These are phyloP conservation scores for Pararge aegeria DNA, from an alignment of 1,140 invertebrate species.

Conservation along the genomic window DNA sequence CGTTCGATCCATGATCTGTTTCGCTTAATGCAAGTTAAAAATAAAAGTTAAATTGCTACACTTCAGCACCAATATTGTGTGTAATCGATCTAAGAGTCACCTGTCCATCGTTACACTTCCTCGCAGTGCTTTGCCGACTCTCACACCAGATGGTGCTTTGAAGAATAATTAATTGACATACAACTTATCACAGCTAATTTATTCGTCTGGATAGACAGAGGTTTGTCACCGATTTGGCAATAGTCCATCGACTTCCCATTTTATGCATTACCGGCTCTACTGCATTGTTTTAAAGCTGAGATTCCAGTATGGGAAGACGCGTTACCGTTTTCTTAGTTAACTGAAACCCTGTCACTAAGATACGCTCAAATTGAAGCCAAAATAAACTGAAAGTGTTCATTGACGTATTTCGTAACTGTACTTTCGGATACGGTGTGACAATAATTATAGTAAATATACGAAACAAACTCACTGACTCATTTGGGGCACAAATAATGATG, in stretches of 20 bases:
- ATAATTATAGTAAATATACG: constrained; percentile 53
- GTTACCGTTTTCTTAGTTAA: constrained; percentile 55
- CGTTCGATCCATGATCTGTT: too few relatives aligned
- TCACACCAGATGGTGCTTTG: constrained; percentile 75
- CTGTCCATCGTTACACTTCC: constrained; percentile 58
- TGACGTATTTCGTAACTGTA: constrained; percentile 68
- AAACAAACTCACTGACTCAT: constrained; percentile 32
- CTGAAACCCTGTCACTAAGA: constrained; percentile 60
- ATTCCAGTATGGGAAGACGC: constrained; percentile 9
- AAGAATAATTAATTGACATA: constrained; percentile 80
- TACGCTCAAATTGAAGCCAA: constrained; percentile 71
- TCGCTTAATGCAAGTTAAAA: background rate
- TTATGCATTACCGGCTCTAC: constrained; percentile 36
- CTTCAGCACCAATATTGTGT: background rate
- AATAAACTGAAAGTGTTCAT: constrained; percentile 65
- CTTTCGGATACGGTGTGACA: constrained; percentile 38
- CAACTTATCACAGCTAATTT: constrained; percentile 79
- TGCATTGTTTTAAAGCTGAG: constrained; percentile 26
- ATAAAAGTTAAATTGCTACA: too few relatives aligned
- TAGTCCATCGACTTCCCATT: constrained; percentile 43
- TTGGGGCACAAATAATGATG: constrained; percentile 20
- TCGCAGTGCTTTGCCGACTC: constrained; percentile 49
- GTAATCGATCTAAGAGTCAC: constrained; percentile 36
- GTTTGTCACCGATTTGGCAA: constrained; percentile 72
- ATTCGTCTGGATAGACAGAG: constrained; percentile 73